Conservation (phyloP, 2,797 vertebrate genomes). For the Anableps anableps region DNA sequence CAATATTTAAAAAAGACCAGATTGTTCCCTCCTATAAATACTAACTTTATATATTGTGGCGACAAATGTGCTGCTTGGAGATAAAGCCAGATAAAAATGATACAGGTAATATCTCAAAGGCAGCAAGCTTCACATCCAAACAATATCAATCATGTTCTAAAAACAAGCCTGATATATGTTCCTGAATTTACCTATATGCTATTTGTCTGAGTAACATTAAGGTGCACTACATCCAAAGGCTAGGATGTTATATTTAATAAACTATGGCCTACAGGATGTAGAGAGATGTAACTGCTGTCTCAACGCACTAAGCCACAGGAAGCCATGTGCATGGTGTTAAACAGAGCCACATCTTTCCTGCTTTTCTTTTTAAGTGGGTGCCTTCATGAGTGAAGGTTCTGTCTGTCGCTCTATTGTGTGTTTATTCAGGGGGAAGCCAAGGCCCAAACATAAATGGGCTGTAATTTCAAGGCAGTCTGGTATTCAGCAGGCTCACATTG, state of each 20-base stretch:
- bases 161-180: slow-evolving; percentile 42
- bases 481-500: slow-evolving; percentile 66
- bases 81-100: slow-evolving; percentile 29
- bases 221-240: slow-evolving; percentile 53
- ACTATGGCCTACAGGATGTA: slow-evolving; percentile 56
- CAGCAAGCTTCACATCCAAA: slow-evolving; percentile 49
- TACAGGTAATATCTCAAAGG: slow-evolving; percentile 10
- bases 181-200: slow-evolving; percentile 29
- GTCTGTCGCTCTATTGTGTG: slow-evolving; percentile 45
- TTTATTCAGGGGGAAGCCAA: slow-evolving; percentile 54
- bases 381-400: slow-evolving; percentile 39
- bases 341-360: slow-evolving; percentile 64
- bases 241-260: slow-evolving; percentile 61
- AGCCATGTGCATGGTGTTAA: slow-evolving; percentile 47
- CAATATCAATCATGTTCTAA: slow-evolving; percentile 45
- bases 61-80: slow-evolving; percentile 10
- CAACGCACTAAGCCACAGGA: slow-evolving; percentile 43
- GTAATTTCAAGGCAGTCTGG: slow-evolving; percentile 57
- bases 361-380: slow-evolving; percentile 52
- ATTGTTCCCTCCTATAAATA: slow-evolving; percentile 3
- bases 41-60: slow-evolving; percentile 4
- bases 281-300: slow-evolving; percentile 55
- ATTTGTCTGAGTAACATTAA: slow-evolving; percentile 51
- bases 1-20: neutral
- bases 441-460: slow-evolving; percentile 55